Evolutionary conservation across 1,140 invertebrate species (phyloP), one percentile per base, ranked within the genome.

Genomic region (Apis laboriosa): DNA sequence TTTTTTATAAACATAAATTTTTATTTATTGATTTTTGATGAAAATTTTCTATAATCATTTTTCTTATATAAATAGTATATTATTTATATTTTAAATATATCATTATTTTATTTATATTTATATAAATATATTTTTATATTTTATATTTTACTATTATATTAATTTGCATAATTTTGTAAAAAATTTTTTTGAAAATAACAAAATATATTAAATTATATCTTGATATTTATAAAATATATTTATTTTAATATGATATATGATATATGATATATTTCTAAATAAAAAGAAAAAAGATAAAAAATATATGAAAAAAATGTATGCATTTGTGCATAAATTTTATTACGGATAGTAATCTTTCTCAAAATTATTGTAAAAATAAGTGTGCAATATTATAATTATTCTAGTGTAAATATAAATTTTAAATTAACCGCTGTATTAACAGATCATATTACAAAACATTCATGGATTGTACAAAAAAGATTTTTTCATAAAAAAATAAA

Each of bases 361-460:
- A 61, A 82, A 81, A 77, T 80, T 80, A 43, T 63, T 24, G 21
- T 2, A 21, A 8, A 66, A 5, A 24, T 12, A 71, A 61, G 21
- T 11, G 28, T 56, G n/a, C 24, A 1, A 61, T 12, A 17, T n/a
- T 19, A 8, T 53, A n/a, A 24, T 66, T 12, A 61, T n/a, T 51
- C 43, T 11, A 21, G 53, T 83, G 76, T 83, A 83, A 60, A 83
- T 83, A 83, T 5, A 8, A 70, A 13, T 58, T 70, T 19, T n/a
- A 83, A 72, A 72, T 83, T 83, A 78, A 78, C 75, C 43, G 58
- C 60, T 78, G n/a, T n/a, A n/a, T 77, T 83, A 83, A 83, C 81
- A 71, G 53, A 56, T 56, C 51, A 24, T 55, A 24, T 24, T 24
- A 9, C 43, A 64, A 55, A 53, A 68, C 43, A 7, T 77, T 34